phyloP scores from a whole-genome alignment of 2,888 invertebrate genomes.

The Eristalis arbustorum region DNA sequence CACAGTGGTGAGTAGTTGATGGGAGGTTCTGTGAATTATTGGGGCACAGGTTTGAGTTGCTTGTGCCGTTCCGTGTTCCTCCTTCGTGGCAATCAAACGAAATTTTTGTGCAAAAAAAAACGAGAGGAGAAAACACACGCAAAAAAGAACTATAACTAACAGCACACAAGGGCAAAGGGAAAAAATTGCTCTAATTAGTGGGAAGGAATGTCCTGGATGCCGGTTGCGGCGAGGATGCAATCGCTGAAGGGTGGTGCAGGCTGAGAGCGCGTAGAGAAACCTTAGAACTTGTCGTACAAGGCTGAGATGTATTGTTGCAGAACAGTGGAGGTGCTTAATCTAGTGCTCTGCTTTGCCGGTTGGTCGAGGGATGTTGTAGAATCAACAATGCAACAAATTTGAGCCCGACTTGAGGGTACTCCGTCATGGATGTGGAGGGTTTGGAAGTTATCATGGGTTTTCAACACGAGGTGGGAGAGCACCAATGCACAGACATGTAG shows the following conservation, averaged over 20 bases:
- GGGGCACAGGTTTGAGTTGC: slow-evolving; percentile 18
- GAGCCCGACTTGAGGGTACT: neutral
- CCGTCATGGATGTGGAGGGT: neutral
- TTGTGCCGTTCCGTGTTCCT: neutral
- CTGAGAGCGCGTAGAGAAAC: neutral
- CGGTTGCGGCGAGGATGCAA: neutral
- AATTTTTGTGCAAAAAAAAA: slow-evolving; percentile 45
- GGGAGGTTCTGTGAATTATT: slow-evolving; percentile 62
- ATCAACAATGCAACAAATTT: neutral
- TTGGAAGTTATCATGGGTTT: neutral
- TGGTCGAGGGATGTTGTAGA: neutral
- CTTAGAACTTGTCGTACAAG: neutral
- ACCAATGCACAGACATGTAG: too few species aligned
- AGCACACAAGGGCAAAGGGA: neutral
- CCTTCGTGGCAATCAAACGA: slow-evolving; percentile 52
- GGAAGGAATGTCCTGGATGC: slow-evolving; percentile 56
- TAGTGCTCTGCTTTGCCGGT: neutral
- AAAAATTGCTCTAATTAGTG: slow-evolving; percentile 63
- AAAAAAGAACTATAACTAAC: slow-evolving; percentile 7
- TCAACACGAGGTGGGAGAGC: too few species aligned
- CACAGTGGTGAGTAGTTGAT: slow-evolving; percentile 40
- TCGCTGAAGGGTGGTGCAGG: neutral
- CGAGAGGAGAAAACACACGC: neutral
- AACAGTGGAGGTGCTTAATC: neutral
- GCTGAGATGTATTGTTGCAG: neutral